Conservation (phyloP, 2,113 vertebrate genomes). For the Ibidorhyncha struthersii region DNA sequence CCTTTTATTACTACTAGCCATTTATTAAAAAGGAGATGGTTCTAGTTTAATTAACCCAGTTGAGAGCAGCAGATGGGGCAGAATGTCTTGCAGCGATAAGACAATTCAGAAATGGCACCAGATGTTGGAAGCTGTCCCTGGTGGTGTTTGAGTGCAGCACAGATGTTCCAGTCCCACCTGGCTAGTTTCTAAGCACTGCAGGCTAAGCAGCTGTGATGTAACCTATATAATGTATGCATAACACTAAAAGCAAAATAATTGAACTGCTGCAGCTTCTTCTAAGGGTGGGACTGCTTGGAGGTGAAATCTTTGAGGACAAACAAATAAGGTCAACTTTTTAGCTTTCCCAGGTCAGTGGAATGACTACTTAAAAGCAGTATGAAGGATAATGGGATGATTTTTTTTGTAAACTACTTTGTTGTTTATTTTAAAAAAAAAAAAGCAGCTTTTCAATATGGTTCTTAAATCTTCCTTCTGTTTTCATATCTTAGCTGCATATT, state of each 20-base stretch:
- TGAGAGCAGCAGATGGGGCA: slow-evolving; percentile 92
- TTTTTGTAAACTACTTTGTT: not conserved
- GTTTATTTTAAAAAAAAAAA: not conserved
- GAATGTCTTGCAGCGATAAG: slow-evolving; percentile 82
- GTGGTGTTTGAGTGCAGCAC: slow-evolving; percentile 86
- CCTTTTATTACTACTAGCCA: slow-evolving; percentile 78
- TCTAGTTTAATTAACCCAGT: slow-evolving; percentile 84
- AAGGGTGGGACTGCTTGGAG: slow-evolving; percentile 62
- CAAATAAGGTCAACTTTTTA: slow-evolving; percentile 47
- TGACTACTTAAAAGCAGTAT: not conserved
- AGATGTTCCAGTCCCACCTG: slow-evolving; percentile 92
- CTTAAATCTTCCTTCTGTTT: not conserved
- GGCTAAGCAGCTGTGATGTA: slow-evolving; percentile 83
- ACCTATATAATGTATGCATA: slow-evolving; percentile 76
- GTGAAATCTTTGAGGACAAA: slow-evolving; percentile 77
- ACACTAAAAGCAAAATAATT: slow-evolving; percentile 78
- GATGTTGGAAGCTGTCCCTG: slow-evolving; percentile 88
- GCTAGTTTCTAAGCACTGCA: slow-evolving; percentile 81
- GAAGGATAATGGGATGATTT: not conserved
- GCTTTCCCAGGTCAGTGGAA: slow-evolving; percentile 14
- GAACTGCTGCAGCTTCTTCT: slow-evolving; percentile 67
- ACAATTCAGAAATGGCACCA: slow-evolving; percentile 85
- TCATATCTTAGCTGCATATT: not conserved
- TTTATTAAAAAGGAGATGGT: slow-evolving; percentile 80
- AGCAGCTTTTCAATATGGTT: not conserved